Base-by-base conservation (phyloP, 2,888 invertebrate genomes). In the Aleiodes alternator region DNA sequence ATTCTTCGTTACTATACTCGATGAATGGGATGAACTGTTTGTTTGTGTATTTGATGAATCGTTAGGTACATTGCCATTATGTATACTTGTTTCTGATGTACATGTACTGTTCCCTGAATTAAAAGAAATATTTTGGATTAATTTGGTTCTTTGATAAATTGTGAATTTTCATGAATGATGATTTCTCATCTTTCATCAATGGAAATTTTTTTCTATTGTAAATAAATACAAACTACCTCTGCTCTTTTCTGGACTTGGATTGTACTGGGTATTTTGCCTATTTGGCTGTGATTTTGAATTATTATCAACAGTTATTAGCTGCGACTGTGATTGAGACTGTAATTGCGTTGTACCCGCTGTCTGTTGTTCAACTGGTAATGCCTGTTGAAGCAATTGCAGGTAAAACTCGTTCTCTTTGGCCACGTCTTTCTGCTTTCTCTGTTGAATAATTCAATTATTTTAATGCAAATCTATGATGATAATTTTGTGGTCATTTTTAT, bases 321-420 rank as follows among this genome's bases (percentile, higher is more conserved):
- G 86, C 59, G 86, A 80, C 78, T 87, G 88, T 73, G 85, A 81
- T 73, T 86, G 82, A 80, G 86, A 86, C 71, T 86, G 87, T 72
- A 87, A 84, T 79, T 87, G 86, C 75, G 87, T 83, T 12, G 85
- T 82, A 72, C 85, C 78, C 77, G 87, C 82, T 78, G 87, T 90
- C 87, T 85, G 89, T 89, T 90, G 91, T 89, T 93, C 94, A 80
- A 93, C 91, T 64, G 97, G 98, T 89, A 98, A 90, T 83, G 98
- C 97, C 90, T 98, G 96, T 86, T 96, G 94, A 91, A 98, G 92
- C 84, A 98, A 92, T 90, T 97, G 96, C 92, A 96, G 94, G 90
- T 97, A 98, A 91, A 97, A 97, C 90, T 97, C 96, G 91, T 98
- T 98, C 91, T 97, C 96, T 90, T 96, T 96, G 80, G 97, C 95